These are phyloP conservation scores for Smutsia gigantea DNA, from an alignment of 2,797 vertebrate species.

Conservation along the genomic window DNA sequence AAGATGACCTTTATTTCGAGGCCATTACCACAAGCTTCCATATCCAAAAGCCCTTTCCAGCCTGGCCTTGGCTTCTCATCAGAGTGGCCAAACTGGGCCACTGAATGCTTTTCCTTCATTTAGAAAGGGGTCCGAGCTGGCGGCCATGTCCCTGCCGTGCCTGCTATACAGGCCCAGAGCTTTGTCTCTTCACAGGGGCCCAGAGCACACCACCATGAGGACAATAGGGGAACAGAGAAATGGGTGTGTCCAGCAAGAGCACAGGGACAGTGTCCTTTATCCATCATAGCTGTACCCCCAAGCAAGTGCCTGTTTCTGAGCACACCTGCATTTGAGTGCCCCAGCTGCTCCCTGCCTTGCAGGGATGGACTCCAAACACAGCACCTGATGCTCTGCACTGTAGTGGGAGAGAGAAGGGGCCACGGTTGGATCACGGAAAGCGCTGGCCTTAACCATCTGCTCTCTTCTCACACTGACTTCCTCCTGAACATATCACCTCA, in stretches of 20 bases:
- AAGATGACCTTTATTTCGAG: background rate
- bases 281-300: background rate
- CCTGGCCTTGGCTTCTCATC: background rate
- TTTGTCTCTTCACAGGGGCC: background rate
- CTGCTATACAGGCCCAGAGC: background rate
- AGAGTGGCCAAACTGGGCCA: background rate
- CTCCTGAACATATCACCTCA: slow-evolving; percentile 54
- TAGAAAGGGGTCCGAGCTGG: slow-evolving; percentile 22
- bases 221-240: background rate
- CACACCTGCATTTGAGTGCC: background rate
- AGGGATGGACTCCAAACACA: background rate
- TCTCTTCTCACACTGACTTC: slow-evolving; percentile 23
- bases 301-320: background rate
- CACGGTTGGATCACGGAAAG: background rate
- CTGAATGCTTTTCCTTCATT: background rate
- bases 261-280: background rate
- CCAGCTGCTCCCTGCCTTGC: background rate
- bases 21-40: background rate
- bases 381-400: background rate
- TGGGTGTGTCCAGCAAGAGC: background rate
- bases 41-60: background rate
- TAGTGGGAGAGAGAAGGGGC: background rate
- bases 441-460: background rate
- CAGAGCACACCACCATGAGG: background rate
- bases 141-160: background rate